These are phyloP conservation scores for Falco punctatus DNA, from an alignment of 2,113 vertebrate genomes.

Conservation along the genomic window DNA sequence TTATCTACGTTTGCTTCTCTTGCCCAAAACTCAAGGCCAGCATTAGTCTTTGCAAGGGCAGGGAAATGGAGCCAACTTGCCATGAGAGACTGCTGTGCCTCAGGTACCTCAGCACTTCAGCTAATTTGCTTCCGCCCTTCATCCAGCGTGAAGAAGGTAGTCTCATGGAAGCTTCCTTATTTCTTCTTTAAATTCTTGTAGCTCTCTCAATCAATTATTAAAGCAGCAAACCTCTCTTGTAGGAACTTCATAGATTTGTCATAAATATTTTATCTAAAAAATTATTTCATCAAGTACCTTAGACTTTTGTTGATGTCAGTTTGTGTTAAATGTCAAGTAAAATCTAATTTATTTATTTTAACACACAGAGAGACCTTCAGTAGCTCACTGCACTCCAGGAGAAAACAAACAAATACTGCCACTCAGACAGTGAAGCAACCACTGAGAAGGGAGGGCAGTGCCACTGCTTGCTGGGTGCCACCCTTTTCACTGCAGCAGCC, in stretches of 20 bases:
- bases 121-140: background rate
- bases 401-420: background rate
- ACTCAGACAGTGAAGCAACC: background rate
- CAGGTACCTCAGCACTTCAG: background rate
- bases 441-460: background rate
- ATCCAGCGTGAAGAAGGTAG: background rate
- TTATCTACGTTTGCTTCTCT: background rate
- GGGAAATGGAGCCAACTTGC: background rate
- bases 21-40: background rate
- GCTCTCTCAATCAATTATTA: constrained; percentile 55
- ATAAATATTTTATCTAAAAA: constrained; percentile 70
- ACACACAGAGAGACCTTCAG: background rate
- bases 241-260: constrained; percentile 27
- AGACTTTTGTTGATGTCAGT: constrained; percentile 47
- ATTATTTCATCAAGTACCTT: constrained; percentile 54
- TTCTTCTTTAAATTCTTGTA: background rate
- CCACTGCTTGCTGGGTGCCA: background rate
- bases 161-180: background rate
- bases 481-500: background rate
- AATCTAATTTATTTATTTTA: constrained; percentile 63
- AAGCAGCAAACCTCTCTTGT: constrained; percentile 44
- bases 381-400: background rate
- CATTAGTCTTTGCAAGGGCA: background rate
- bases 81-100: background rate
- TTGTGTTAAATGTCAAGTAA: constrained; percentile 60